Evolutionary conservation across 1,140 invertebrate genomes (phyloP), one percentile per base, ranked within the genome.

Genomic region (Hycleus phaleratus): DNA sequence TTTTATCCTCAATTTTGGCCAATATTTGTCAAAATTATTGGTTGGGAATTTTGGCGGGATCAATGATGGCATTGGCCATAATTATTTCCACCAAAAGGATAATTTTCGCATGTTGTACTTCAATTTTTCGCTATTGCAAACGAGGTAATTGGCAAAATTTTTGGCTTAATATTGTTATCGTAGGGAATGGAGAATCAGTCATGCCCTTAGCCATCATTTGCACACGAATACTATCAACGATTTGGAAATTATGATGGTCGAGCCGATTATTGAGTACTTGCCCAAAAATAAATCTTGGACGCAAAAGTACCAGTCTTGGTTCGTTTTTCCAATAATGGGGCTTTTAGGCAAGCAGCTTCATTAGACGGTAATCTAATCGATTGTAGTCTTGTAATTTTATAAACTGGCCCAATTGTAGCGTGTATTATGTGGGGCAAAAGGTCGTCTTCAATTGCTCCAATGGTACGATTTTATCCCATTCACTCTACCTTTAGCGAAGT

Each of bases 61-160:
- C 81, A 3, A 72, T 79, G 18, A 65, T 90, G 0, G 71, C 75
- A 24, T 80, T 82, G 68, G 81, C 0, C 91, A 93, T 68, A 93
- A 93, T 70, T 93, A 88, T 68, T 84, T 91, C 49, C 91, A 93
- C 69, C 79, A 83, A 63, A 80, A 78, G 24, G 84, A 93, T 65
- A 90, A 82, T 68, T 90, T 87, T 78, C 81, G 90, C 40, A 90
- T 90, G 84, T 90, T 87, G 66, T 81, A 87, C 40, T 87, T 87
- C 56, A 85, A 92, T 65, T 68, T 93, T 7, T 75, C 76, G 26
- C 66, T 84, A 45, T 71, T 87, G 71, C 81, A 83, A 2, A 83
- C 81, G n/a, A 78, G 71, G 81, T 82, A 72, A 68, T 67, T 55
- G 10, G 9, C 46, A 47, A 9, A n/a, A 24, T 47, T 10, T 32